phyloP scores from a whole-genome alignment of 2,797 vertebrate species.

The Coilia nasus region DNA sequence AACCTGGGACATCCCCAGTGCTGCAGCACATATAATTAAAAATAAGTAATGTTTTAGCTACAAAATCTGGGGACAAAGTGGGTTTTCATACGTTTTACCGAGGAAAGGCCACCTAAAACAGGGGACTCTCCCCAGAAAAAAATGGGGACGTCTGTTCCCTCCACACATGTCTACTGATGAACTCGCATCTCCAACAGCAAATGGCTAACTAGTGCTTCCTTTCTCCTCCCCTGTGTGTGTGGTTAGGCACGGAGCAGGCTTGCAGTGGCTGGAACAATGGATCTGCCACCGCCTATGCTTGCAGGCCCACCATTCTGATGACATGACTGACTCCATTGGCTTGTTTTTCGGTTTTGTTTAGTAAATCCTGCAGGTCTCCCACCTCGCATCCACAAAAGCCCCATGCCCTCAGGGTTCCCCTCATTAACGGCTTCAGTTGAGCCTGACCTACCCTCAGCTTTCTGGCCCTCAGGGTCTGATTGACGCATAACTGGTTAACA shows the following conservation, averaged over 20 bases:
- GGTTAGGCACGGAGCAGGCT: neutral
- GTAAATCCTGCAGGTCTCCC: neutral
- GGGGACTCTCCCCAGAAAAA: no score
- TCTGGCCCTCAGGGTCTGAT: neutral
- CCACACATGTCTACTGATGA: neutral
- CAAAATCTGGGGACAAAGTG: no score
- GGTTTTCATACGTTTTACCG: no score
- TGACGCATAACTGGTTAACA: neutral
- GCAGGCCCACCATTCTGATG: neutral
- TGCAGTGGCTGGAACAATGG: constrained; percentile 7
- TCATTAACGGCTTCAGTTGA: neutral
- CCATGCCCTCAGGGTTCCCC: neutral
- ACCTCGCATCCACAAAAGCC: neutral
- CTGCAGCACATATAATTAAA: no score
- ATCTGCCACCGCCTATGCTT: neutral
- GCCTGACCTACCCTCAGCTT: neutral
- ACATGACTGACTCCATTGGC: constrained; percentile 6
- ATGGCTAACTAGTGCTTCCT: neutral
- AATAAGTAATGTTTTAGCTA: no score
- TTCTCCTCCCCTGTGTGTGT: neutral
- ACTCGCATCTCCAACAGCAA: neutral
- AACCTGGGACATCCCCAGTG: no score
- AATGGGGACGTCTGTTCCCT: neutral
- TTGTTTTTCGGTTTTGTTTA: constrained; percentile 19
- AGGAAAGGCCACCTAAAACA: no score